Percentiles rank a stretch among this genome's conserved stretches.
These are phyloP conservation scores for Plestiodon gilberti DNA, from an alignment of 2,113 vertebrate genomes.

Conservation along the genomic window DNA sequence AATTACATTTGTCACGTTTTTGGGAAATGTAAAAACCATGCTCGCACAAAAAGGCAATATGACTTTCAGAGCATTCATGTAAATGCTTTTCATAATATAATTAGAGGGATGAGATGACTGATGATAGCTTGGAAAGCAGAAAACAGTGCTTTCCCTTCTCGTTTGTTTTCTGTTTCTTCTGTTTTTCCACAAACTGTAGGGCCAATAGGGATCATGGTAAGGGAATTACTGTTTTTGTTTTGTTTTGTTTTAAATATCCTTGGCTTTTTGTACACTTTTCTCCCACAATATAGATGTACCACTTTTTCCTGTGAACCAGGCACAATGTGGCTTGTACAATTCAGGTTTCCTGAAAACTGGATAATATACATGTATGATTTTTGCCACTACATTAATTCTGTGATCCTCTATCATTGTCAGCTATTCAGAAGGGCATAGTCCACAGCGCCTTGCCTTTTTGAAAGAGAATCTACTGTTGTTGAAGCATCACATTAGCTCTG, in stretches of 20 bases:
- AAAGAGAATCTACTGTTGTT: not conserved
- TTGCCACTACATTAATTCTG: too few species aligned
- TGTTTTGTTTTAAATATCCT: not conserved
- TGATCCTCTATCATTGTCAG: not conserved
- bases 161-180: not conserved
- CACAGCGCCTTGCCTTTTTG: not conserved
- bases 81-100: not conserved
- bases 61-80: constrained; percentile 45
- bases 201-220: not conserved
- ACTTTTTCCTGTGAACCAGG: not conserved
- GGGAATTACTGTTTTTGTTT: not conserved
- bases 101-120: constrained; percentile 22
- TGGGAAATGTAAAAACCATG: constrained; percentile 28
- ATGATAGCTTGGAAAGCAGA: not conserved
- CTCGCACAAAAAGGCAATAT: constrained; percentile 30
- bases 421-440: not conserved
- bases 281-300: not conserved
- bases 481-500: not conserved
- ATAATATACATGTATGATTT: not conserved
- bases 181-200: not conserved
- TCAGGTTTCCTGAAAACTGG: not conserved
- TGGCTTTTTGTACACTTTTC: not conserved
- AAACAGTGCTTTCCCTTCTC: constrained; percentile 20
- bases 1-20: constrained; percentile 55
- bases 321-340: not conserved